A percentile compares a stretch with the other conserved stretches of the same genome.
phyloP scores from a whole-genome alignment of 2,797 vertebrate species.

The Psittacula derbiana region DNA sequence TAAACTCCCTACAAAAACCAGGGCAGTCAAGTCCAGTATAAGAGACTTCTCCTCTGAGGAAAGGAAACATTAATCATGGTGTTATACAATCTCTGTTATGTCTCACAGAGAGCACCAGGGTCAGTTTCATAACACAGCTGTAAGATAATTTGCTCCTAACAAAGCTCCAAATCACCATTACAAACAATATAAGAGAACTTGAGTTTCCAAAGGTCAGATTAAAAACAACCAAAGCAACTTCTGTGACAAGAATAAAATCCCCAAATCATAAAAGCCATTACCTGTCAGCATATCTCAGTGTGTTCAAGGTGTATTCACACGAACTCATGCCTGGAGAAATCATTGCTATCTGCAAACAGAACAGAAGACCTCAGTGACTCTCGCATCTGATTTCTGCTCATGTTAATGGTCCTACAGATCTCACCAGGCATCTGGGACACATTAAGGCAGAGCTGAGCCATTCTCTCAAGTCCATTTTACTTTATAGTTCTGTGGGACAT shows the following conservation, averaged over 20 bases:
- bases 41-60: not conserved
- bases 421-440: not conserved
- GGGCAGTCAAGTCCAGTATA: not conserved
- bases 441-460: not conserved
- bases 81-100: not conserved
- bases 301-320: slow-evolving; percentile 96
- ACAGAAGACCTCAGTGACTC: not conserved
- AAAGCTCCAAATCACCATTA: not conserved
- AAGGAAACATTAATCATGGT: not conserved
- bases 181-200: not conserved
- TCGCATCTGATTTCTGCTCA: not conserved
- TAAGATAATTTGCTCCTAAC: not conserved
- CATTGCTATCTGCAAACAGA: slow-evolving; percentile 90
- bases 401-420: not conserved
- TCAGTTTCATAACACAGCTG: not conserved
- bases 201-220: not conserved
- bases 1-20: not conserved
- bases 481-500: not conserved
- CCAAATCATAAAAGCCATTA: slow-evolving; percentile 61
- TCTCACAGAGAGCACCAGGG: not conserved
- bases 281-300: slow-evolving; percentile 96
- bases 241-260: not conserved
- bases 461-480: not conserved
- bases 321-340: slow-evolving; percentile 94
- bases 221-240: not conserved